Evolutionary conservation across 2,113 vertebrate species (phyloP).

Genomic region (Ailuropoda melanoleuca): DNA sequence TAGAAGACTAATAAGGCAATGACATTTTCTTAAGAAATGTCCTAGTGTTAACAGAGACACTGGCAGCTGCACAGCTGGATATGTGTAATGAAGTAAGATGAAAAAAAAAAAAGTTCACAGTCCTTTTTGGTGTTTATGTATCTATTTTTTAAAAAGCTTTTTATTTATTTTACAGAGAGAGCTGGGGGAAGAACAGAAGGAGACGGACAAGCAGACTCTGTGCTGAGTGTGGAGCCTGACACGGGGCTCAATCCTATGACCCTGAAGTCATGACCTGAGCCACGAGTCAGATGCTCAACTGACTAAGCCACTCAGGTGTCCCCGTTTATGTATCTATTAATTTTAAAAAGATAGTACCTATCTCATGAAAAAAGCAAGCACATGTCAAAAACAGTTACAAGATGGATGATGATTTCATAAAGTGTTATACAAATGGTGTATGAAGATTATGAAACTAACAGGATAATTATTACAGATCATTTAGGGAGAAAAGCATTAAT

Average conservation of each 20-base stretch:
- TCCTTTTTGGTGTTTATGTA: background rate
- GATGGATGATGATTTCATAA: background rate
- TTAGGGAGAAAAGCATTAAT: constrained; percentile 41
- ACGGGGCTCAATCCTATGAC: background rate
- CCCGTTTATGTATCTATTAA: background rate
- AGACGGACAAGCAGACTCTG: background rate
- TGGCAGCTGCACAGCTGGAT: background rate
- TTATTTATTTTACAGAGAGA: background rate
- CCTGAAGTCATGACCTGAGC: background rate
- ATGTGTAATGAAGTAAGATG: background rate
- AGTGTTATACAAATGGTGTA: background rate
- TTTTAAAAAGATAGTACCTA: constrained; percentile 23
- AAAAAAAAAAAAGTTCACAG: background rate
- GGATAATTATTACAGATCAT: constrained; percentile 12
- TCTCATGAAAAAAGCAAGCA: background rate
- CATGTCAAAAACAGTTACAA: background rate
- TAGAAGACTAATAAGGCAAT: background rate
- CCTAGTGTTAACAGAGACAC: background rate
- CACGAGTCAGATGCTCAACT: background rate
- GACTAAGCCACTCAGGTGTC: background rate
- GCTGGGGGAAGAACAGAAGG: background rate
- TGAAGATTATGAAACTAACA: background rate
- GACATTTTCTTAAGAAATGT: background rate
- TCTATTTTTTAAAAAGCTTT: background rate
- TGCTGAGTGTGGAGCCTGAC: background rate